These are phyloP conservation scores for Lucilia sericata DNA, from an alignment of 1,140 invertebrate genomes.

Conservation along the genomic window DNA sequence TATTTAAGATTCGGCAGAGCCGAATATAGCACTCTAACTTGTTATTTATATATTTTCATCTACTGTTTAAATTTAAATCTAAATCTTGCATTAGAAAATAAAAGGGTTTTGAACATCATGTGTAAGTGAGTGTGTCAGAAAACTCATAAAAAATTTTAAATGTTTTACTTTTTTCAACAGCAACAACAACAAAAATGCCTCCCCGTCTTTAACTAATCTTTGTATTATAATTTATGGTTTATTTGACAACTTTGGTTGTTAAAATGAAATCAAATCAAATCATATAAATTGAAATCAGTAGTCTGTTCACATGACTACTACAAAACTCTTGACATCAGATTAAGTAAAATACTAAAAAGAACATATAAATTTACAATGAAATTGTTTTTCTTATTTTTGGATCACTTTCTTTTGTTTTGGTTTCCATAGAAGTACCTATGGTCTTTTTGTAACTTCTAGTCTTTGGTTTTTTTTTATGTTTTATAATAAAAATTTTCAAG, in stretches of 20 bases:
- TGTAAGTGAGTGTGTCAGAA: neutral
- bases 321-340: neutral
- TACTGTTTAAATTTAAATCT: too few relatives aligned
- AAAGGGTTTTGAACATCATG: neutral
- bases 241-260: slow-evolving; percentile 9
- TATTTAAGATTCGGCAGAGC: too few relatives aligned
- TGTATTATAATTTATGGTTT: slow-evolving; percentile 9
- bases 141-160: slow-evolving; percentile 15
- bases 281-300: neutral
- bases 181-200: neutral
- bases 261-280: neutral
- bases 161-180: neutral
- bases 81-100: too few relatives aligned
- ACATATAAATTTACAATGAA: slow-evolving; percentile 16
- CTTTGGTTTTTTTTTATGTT: neutral
- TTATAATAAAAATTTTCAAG: neutral
- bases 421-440: neutral
- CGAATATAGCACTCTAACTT: too few relatives aligned
- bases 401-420: neutral
- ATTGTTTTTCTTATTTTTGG: neutral
- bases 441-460: neutral
- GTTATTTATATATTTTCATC: too few relatives aligned
- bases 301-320: neutral
- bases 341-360: neutral
- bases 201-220: neutral